Conservation (phyloP, 2,113 vertebrate genomes). For the Chaetodon trifascialis region DNA sequence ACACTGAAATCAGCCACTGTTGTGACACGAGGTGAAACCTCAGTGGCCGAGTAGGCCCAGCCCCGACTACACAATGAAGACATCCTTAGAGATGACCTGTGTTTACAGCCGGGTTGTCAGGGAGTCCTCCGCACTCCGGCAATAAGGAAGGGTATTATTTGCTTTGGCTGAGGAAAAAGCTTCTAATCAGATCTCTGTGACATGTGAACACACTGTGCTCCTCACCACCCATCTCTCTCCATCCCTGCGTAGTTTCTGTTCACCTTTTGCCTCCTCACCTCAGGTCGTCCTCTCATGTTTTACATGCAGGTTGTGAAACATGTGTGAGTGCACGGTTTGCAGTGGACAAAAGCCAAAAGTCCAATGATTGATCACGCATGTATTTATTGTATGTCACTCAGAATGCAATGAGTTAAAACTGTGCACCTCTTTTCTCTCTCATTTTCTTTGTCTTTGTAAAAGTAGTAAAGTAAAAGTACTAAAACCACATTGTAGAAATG, state of each 20-base stretch:
- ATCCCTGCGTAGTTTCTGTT: conserved; percentile 57
- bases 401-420: neutral
- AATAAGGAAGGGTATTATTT: conserved; percentile 84
- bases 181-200: conserved; percentile 82
- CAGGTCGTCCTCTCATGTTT: conserved; percentile 35
- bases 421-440: conserved; percentile 15
- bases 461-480: too few relatives aligned
- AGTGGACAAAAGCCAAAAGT: neutral
- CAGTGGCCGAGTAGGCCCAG: conserved; percentile 53
- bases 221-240: conserved; percentile 60
- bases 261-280: conserved; percentile 66
- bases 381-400: neutral
- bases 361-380: neutral
- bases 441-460: conserved; percentile 39
- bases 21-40: conserved; percentile 60
- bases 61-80: conserved; percentile 80
- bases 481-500: too few relatives aligned
- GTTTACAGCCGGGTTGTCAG: conserved; percentile 85
- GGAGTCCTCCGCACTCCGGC: conserved; percentile 77
- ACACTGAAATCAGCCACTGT: conserved; percentile 53
- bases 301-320: conserved; percentile 1
- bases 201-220: conserved; percentile 66
- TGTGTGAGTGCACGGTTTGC: neutral
- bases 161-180: conserved; percentile 78
- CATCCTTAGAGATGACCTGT: conserved; percentile 84